A percentile compares a stretch with the other conserved stretches of the same genome.
Conservation (phyloP, 2,888 invertebrate genomes). For the Cabera pusaria region DNA sequence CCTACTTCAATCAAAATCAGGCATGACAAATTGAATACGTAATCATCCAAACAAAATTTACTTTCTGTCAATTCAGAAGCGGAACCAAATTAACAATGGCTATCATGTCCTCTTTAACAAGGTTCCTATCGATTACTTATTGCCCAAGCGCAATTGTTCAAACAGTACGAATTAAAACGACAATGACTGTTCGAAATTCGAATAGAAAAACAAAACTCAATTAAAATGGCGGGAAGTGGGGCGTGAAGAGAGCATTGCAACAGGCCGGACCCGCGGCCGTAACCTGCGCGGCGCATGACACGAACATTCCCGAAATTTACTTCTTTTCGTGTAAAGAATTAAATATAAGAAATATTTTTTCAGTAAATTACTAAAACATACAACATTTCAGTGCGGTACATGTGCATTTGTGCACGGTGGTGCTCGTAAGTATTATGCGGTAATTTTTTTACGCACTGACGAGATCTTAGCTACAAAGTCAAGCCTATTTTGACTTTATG, state of each 20-base stretch:
- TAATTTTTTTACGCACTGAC: no score
- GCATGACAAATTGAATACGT: slow-evolving; percentile 15
- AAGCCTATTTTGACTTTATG: no score
- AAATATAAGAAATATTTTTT: no score
- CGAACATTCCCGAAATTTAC: slow-evolving; percentile 14
- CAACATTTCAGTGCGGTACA: no score
- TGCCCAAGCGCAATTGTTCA: slow-evolving; percentile 32
- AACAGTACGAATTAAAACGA: slow-evolving; percentile 30
- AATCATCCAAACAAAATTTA: slow-evolving; percentile 14
- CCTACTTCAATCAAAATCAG: no score
- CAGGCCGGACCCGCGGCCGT: slow-evolving; percentile 51
- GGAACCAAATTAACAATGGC: slow-evolving; percentile 19
- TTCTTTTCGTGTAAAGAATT: no score
- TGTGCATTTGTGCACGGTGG: no score
- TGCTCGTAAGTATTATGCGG: no score
- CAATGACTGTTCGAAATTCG: slow-evolving; percentile 25
- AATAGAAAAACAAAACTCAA: slow-evolving; percentile 55
- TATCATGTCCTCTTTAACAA: slow-evolving; percentile 25
- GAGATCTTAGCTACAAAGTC: no score
- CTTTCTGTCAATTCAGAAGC: slow-evolving; percentile 20
- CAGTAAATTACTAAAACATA: no score
- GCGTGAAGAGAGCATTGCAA: slow-evolving; percentile 69
- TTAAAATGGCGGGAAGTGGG: slow-evolving; percentile 60
- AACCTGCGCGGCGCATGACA: slow-evolving; percentile 42
- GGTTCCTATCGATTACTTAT: slow-evolving; percentile 29